Conservation (phyloP, 2,113 vertebrate species). For the Sebastes fasciatus region DNA sequence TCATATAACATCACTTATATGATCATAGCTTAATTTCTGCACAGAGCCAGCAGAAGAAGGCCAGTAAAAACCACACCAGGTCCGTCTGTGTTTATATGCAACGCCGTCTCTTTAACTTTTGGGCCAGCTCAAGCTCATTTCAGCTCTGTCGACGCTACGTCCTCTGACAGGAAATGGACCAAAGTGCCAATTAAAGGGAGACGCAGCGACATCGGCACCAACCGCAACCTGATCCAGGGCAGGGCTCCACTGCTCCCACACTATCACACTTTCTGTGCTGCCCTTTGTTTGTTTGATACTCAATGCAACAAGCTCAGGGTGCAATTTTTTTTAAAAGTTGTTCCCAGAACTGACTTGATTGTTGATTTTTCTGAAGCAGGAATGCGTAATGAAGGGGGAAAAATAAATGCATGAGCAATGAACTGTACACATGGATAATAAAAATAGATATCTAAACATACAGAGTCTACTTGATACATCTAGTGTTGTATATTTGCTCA, state of each 20-base stretch:
- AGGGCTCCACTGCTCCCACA: constrained; percentile 23
- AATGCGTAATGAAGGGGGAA: constrained; percentile 46
- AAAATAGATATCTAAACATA: constrained; percentile 80
- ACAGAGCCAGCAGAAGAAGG: constrained; percentile 51
- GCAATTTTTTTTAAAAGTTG: background rate
- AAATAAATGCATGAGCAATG: constrained; percentile 43
- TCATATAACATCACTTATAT: constrained; percentile 55
- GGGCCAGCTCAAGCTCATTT: constrained; percentile 72
- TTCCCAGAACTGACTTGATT: constrained; percentile 37
- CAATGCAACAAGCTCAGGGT: constrained; percentile 22
- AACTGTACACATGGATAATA: constrained; percentile 66
- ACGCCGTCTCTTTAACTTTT: constrained; percentile 34
- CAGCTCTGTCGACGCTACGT: constrained; percentile 22
- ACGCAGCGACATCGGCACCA: constrained; percentile 46
- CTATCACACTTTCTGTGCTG: constrained; percentile 36
- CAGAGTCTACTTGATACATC: constrained; percentile 69
- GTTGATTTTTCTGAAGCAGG: constrained; percentile 45
- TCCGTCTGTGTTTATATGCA: constrained; percentile 44
- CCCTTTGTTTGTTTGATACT: constrained; percentile 44
- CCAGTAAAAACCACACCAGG: constrained; percentile 32
- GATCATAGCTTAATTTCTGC: constrained; percentile 75
- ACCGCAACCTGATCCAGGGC: constrained; percentile 35
- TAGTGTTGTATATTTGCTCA: constrained; percentile 59
- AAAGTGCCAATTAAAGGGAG: constrained; percentile 58
- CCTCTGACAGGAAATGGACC: constrained; percentile 57